Evolutionary conservation across 2,888 invertebrate genomes (phyloP).

Genomic region (Aricia artaxerxes): DNA sequence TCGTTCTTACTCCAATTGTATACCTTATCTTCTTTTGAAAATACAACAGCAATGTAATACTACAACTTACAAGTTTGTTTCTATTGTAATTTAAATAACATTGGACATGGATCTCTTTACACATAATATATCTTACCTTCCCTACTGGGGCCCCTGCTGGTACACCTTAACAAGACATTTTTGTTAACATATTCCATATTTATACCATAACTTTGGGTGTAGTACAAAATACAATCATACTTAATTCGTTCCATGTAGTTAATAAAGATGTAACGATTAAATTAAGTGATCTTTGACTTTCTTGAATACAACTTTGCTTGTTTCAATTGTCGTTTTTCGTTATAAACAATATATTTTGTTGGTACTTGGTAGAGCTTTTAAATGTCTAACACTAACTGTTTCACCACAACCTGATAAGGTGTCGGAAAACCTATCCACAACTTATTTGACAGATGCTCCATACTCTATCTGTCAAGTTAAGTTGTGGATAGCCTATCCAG

Average conservation of each 20-base stretch:
- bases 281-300: not conserved
- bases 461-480: no score
- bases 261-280: not conserved
- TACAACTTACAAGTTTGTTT: conserved; percentile 4
- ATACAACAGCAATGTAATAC: not conserved
- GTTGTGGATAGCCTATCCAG: no score
- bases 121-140: conserved; percentile 34
- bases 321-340: not conserved
- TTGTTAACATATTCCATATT: conserved; percentile 17
- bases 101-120: conserved; percentile 12
- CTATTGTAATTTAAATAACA: not conserved
- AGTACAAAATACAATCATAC: not conserved
- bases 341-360: no score
- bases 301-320: not conserved
- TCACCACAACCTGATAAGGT: no score
- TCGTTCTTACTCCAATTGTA: not conserved
- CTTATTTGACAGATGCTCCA: no score
- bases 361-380: no score
- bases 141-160: conserved; percentile 34
- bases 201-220: not conserved
- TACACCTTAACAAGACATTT: conserved; percentile 31
- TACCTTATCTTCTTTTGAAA: not conserved
- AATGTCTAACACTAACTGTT: no score
- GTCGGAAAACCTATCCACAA: no score
- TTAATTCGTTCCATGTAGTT: not conserved